These are phyloP conservation scores for Borostomias antarcticus DNA, from an alignment of 2,797 vertebrate genomes.

Conservation along the genomic window DNA sequence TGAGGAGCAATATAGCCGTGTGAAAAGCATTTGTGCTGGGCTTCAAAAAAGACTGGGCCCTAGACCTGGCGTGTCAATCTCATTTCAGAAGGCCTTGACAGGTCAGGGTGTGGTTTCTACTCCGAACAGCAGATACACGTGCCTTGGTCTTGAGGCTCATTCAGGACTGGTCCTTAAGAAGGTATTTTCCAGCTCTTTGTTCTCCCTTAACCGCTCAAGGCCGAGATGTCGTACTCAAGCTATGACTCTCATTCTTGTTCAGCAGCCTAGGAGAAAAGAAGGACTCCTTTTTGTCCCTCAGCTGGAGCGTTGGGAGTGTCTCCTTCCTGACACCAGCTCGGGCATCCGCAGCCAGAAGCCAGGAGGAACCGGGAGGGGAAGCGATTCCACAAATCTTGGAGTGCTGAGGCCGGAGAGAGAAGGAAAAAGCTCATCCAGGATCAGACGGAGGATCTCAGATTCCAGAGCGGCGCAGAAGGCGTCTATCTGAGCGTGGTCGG, in stretches of 20 bases:
- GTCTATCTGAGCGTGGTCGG: slow-evolving; percentile 61
- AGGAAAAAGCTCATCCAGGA: slow-evolving; percentile 68
- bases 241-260: slow-evolving; percentile 24
- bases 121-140: slow-evolving; percentile 37
- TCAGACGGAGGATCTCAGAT: slow-evolving; percentile 65
- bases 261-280: slow-evolving; percentile 33
- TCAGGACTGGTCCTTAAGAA: slow-evolving; percentile 64
- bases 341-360: slow-evolving; percentile 42
- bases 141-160: slow-evolving; percentile 54
- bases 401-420: slow-evolving; percentile 52
- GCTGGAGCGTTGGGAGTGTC: slow-evolving; percentile 33
- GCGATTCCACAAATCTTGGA: slow-evolving; percentile 60
- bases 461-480: slow-evolving; percentile 45
- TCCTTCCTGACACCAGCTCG: slow-evolving; percentile 38
- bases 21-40: slow-evolving; percentile 45
- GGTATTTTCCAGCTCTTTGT: slow-evolving; percentile 57
- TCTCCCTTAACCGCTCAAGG: background rate
- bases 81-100: slow-evolving; percentile 71
- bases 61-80: slow-evolving; percentile 74
- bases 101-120: slow-evolving; percentile 68
- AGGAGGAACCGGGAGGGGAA: slow-evolving; percentile 23
- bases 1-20: slow-evolving; percentile 63
- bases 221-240: slow-evolving; percentile 41
- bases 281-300: slow-evolving; percentile 52
- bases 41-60: slow-evolving; percentile 71